Conservation (phyloP, 2,113 vertebrate genomes). For the Melanerpes aurifrons region DNA sequence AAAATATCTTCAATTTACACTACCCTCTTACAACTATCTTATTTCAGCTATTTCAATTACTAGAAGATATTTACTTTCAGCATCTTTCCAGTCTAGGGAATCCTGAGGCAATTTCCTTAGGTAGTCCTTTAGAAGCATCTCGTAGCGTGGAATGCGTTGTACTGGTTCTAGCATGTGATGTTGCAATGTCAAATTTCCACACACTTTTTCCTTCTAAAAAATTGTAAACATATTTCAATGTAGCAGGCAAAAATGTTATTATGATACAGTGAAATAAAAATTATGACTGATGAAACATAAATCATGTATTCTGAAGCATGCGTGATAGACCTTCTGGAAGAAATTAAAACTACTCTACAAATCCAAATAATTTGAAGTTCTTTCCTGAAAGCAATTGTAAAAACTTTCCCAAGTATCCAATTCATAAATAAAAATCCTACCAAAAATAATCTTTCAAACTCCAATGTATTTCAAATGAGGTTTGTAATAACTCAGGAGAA, state of each 20-base stretch:
- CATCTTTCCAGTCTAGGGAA: slow-evolving; percentile 87
- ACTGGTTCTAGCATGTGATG: slow-evolving; percentile 99
- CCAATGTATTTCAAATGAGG: neutral
- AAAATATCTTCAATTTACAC: neutral
- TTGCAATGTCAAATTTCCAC: slow-evolving; percentile 90
- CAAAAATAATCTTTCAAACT: neutral
- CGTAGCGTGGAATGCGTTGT: slow-evolving; percentile 95
- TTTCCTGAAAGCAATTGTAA: neutral
- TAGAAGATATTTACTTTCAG: slow-evolving; percentile 85
- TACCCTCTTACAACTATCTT: neutral
- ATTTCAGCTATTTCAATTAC: neutral
- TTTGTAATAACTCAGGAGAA: neutral
- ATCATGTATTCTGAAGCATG: neutral
- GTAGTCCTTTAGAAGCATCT: slow-evolving; percentile 98
- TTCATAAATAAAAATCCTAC: neutral
- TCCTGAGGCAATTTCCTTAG: slow-evolving; percentile 93
- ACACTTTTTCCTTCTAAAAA: slow-evolving; percentile 88
- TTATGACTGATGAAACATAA: neutral
- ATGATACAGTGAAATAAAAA: neutral
- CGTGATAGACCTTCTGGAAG: neutral
- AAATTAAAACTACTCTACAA: neutral
- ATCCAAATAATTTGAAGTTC: neutral
- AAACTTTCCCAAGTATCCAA: neutral
- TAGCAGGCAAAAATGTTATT: slow-evolving; percentile 16
- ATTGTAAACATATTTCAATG: slow-evolving; percentile 55